phyloP scores from a whole-genome alignment of 2,797 vertebrate species.

The Ptychadena robeensis region DNA sequence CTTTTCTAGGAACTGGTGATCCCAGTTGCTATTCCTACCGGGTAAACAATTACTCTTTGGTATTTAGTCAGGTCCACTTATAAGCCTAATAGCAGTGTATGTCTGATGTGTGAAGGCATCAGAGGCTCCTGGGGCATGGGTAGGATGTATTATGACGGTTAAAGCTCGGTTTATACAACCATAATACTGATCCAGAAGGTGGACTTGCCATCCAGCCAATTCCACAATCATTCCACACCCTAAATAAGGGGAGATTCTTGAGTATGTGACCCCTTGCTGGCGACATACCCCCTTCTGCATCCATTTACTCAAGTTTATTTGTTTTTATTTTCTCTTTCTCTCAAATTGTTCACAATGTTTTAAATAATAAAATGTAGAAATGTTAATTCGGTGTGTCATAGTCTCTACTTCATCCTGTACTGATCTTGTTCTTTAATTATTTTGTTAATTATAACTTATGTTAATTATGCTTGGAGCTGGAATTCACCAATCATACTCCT shows the following conservation, averaged over 20 bases:
- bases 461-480: too few species aligned
- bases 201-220: too few species aligned
- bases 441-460: too few species aligned
- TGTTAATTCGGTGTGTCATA: too few species aligned
- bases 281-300: background rate
- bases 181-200: too few species aligned
- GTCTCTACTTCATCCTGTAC: too few species aligned
- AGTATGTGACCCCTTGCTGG: constrained; percentile 25
- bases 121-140: background rate
- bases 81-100: background rate
- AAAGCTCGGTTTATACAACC: too few species aligned
- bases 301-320: constrained; percentile 26
- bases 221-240: background rate
- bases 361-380: constrained; percentile 61
- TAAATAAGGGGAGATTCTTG: background rate
- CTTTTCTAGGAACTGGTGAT: background rate
- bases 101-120: background rate
- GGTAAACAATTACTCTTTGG: background rate
- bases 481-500: too few species aligned
- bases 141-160: too few species aligned
- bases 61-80: background rate
- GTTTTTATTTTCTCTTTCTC: constrained; percentile 28
- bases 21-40: too few species aligned
- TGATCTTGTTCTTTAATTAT: too few species aligned
- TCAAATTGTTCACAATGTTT: constrained; percentile 59